These are phyloP conservation scores for Australoheros facetus DNA, from an alignment of 2,797 vertebrate species.

Conservation along the genomic window DNA sequence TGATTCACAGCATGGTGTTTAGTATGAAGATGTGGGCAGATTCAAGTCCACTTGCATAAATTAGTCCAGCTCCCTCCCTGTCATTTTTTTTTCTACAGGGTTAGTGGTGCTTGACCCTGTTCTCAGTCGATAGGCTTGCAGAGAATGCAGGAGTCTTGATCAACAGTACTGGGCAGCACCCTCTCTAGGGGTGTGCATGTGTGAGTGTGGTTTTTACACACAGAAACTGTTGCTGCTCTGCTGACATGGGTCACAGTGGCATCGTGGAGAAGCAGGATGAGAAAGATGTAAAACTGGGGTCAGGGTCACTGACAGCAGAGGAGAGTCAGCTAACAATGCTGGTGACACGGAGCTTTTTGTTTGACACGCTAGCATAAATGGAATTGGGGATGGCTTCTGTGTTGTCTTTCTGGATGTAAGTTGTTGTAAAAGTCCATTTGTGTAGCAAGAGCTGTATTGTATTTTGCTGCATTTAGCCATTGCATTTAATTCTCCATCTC, in stretches of 20 bases:
- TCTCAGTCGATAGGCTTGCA: slow-evolving; percentile 34
- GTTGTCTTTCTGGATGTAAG: slow-evolving; percentile 1
- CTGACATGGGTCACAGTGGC: slow-evolving; percentile 59
- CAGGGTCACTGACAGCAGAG: slow-evolving; percentile 54
- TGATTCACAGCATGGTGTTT: slow-evolving; percentile 65
- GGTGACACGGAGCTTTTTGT: slow-evolving; percentile 37
- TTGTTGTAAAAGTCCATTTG: slow-evolving; percentile 23
- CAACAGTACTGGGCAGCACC: slow-evolving; percentile 35
- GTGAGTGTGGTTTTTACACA: slow-evolving; percentile 1
- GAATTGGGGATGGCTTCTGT: background rate
- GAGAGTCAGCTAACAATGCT: slow-evolving; percentile 25
- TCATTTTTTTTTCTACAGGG: slow-evolving; percentile 25
- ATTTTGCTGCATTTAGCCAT: background rate
- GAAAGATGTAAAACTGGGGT: slow-evolving; percentile 38
- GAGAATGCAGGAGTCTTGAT: slow-evolving; percentile 31
- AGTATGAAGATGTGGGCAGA: slow-evolving; percentile 47
- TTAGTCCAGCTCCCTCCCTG: slow-evolving; percentile 35
- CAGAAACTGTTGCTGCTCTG: slow-evolving; percentile 36
- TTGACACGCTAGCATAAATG: slow-evolving; percentile 35
- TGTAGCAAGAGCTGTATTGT: background rate
- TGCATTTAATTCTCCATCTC: background rate
- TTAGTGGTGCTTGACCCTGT: slow-evolving; percentile 39
- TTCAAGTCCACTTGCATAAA: slow-evolving; percentile 53
- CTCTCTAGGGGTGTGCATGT: slow-evolving; percentile 31
- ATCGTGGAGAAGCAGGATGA: slow-evolving; percentile 31